Evolutionary conservation across 2,113 vertebrate genomes (phyloP).

Genomic region (Helogale parvula): DNA sequence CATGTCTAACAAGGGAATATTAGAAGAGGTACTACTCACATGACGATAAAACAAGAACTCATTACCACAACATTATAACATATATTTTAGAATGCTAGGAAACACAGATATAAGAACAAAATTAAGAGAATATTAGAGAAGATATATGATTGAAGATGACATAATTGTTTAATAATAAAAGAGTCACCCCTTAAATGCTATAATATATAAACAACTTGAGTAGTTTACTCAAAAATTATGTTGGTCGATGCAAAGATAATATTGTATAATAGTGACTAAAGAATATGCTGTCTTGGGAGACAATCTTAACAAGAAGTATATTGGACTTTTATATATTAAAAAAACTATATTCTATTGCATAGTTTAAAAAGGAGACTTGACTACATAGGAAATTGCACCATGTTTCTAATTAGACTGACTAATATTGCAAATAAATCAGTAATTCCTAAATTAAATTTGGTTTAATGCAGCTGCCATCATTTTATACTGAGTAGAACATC

Average conservation of each 20-base stretch:
- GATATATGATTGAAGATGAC: not conserved
- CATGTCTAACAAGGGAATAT: not conserved
- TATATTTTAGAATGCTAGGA: not conserved
- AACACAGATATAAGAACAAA: constrained; percentile 10
- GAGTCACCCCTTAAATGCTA: not conserved
- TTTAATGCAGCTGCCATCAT: not conserved
- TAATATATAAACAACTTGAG: constrained; percentile 10
- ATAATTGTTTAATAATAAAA: constrained; percentile 4
- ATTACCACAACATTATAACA: not conserved
- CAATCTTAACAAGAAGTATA: not conserved
- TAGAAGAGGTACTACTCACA: not conserved
- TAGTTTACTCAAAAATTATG: constrained; percentile 11
- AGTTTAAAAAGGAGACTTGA: constrained; percentile 3
- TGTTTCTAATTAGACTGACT: not conserved
- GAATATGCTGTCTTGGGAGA: not conserved
- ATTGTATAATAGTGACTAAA: not conserved
- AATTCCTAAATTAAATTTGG: not conserved
- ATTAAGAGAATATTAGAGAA: not conserved
- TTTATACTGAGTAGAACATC: not conserved
- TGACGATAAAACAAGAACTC: not conserved
- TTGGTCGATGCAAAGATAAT: not conserved
- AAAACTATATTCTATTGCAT: not conserved
- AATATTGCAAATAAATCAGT: not conserved
- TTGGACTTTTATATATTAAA: not conserved
- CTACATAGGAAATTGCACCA: not conserved